phyloP scores from a whole-genome alignment of 2,888 invertebrate species.

The Phania funesta region DNA sequence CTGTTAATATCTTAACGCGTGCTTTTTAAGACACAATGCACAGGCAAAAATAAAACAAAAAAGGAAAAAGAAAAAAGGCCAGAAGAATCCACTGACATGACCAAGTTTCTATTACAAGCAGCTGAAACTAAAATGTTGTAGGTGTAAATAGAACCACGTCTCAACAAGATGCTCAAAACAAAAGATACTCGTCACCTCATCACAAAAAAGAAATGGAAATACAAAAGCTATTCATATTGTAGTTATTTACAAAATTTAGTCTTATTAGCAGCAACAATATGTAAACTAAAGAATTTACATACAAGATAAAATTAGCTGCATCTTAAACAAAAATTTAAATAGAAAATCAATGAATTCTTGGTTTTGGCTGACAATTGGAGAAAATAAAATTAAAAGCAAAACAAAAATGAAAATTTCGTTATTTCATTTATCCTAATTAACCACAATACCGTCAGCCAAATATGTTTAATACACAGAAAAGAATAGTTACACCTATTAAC shows the following conservation, averaged over 20 bases:
- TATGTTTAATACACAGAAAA: too few species aligned
- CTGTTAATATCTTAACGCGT: not conserved
- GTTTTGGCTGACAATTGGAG: too few species aligned
- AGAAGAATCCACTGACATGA: not conserved
- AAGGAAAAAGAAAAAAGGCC: not conserved
- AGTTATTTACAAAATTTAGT: not conserved
- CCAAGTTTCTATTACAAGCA: constrained; percentile 18
- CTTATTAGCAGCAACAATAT: not conserved
- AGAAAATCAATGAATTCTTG: too few species aligned
- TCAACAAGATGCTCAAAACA: not conserved
- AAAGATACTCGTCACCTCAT: not conserved
- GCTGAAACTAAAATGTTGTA: constrained; percentile 8
- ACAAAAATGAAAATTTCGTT: too few species aligned
- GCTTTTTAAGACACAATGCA: not conserved
- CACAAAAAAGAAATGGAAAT: not conserved
- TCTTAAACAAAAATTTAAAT: not conserved
- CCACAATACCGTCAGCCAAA: too few species aligned
- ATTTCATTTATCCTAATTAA: too few species aligned
- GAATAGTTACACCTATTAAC: too few species aligned
- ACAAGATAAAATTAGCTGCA: constrained; percentile 7
- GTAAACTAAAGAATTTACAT: too few species aligned
- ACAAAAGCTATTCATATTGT: not conserved
- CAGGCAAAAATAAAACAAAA: not conserved
- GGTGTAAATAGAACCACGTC: constrained; percentile 19
- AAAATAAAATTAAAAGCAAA: too few species aligned